Evolutionary conservation across 2,113 vertebrate species (phyloP).

Genomic region (Tyto alba): DNA sequence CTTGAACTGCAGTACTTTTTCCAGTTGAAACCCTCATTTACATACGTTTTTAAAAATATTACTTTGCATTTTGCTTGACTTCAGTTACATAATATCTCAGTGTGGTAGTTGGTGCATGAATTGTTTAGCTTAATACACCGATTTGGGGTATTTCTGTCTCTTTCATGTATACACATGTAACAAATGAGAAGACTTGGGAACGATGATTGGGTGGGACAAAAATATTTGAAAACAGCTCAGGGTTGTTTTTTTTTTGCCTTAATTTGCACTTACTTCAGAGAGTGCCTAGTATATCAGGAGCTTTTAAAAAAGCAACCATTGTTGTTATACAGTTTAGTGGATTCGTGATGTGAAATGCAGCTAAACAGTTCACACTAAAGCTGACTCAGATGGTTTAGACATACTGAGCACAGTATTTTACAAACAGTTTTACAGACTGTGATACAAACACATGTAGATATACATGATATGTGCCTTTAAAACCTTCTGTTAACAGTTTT

Average conservation of each 20-base stretch:
- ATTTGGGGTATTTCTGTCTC: not conserved
- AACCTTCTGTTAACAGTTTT: not conserved
- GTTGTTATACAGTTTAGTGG: not conserved
- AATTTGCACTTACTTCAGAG: not conserved
- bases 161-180: not conserved
- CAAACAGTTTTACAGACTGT: not conserved
- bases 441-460: not conserved
- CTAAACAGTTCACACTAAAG: not conserved
- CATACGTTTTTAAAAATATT: not conserved
- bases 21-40: not conserved
- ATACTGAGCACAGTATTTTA: not conserved
- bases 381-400: not conserved
- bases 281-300: not conserved
- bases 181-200: not conserved
- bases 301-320: not conserved
- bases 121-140: not conserved
- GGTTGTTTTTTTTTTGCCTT: not conserved
- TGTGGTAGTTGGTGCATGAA: not conserved
- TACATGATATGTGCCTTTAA: not conserved
- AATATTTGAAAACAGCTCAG: slow-evolving; percentile 36
- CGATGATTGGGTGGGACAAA: not conserved
- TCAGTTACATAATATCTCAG: not conserved
- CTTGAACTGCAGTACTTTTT: not conserved
- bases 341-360: not conserved
- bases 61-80: not conserved